phyloP scores from a whole-genome alignment of 2,797 vertebrate species.

The Sarcophilus harrisii region DNA sequence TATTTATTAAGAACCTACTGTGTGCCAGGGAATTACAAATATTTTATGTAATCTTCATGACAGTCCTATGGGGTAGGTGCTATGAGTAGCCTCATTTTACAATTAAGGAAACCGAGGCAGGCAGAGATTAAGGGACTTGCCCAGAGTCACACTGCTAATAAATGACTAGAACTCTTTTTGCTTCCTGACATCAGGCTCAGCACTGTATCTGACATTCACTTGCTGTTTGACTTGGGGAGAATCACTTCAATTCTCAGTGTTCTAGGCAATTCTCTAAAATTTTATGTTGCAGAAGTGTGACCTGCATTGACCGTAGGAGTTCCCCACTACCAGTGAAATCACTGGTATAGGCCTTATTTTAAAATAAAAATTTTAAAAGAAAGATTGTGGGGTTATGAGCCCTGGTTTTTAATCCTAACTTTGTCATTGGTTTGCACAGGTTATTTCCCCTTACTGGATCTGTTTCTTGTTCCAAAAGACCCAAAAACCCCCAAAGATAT shows the following conservation, averaged over 20 bases:
- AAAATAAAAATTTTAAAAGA: not conserved
- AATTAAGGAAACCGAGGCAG: not conserved
- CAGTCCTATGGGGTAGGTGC: not conserved
- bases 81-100: not conserved
- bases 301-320: not conserved
- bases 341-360: not conserved
- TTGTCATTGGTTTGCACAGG: not conserved
- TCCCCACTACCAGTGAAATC: not conserved
- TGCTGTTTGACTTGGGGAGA: not conserved
- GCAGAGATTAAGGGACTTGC: not conserved
- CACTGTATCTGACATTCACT: not conserved
- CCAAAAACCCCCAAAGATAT: too few species aligned
- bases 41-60: not conserved
- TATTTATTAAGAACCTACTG: not conserved
- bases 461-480: not conserved
- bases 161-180: not conserved
- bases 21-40: not conserved
- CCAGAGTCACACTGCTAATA: not conserved
- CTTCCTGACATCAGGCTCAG: not conserved
- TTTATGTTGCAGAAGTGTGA: not conserved
- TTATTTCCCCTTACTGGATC: not conserved
- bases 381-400: not conserved
- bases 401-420: not conserved
- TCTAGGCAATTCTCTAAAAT: not conserved
- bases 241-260: not conserved